These are phyloP conservation scores for Acheta domesticus DNA, from an alignment of 2,888 invertebrate species.

Conservation along the genomic window DNA sequence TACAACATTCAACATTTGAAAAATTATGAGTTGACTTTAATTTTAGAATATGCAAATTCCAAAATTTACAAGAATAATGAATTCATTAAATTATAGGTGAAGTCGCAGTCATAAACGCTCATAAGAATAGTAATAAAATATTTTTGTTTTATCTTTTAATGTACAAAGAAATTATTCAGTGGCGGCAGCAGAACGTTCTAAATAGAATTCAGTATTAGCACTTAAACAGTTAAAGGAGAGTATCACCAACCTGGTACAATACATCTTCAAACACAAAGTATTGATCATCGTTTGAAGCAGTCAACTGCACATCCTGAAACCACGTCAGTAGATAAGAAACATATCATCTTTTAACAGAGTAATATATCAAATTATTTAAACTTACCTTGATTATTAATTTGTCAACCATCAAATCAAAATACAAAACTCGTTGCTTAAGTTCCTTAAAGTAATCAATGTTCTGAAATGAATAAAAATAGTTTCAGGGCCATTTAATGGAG, in stretches of 20 bases:
- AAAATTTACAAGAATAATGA: too few species aligned
- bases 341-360: neutral
- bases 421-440: constrained; percentile 75
- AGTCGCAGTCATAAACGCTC: too few species aligned
- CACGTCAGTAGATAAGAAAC: neutral
- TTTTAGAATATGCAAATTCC: too few species aligned
- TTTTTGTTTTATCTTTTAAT: too few species aligned
- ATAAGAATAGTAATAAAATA: too few species aligned
- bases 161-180: too few species aligned
- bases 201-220: too few species aligned
- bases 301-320: constrained; percentile 86
- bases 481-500: too few species aligned
- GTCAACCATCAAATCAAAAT: constrained; percentile 89
- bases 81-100: too few species aligned
- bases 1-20: too few species aligned
- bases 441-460: constrained; percentile 72
- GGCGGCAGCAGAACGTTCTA: too few species aligned
- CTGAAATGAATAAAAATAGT: constrained; percentile 47
- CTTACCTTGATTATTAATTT: constrained; percentile 78
- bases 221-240: neutral
- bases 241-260: constrained; percentile 65
- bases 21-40: too few species aligned
- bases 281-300: constrained; percentile 95
- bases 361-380: neutral
- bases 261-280: constrained; percentile 97